Conservation (phyloP, 2,797 vertebrate species). For the Melanotaenia nigrans region DNA sequence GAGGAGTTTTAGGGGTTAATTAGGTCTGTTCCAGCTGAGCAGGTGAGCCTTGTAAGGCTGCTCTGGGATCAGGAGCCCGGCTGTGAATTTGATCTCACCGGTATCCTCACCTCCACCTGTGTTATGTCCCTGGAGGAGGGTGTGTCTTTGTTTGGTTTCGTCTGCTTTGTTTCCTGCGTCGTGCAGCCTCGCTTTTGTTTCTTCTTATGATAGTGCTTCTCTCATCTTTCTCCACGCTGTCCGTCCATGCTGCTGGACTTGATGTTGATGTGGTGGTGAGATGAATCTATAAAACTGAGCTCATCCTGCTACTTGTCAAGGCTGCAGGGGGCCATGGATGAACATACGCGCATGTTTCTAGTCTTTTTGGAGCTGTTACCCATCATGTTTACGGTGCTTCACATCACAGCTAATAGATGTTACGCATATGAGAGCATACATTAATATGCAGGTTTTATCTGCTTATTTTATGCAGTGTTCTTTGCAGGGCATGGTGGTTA, state of each 20-base stretch:
- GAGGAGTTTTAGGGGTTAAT: too few species aligned
- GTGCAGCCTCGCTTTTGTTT: slow-evolving; percentile 19
- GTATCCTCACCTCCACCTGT: slow-evolving; percentile 21
- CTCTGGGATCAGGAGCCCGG: slow-evolving; percentile 17
- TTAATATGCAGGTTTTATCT: slow-evolving; percentile 5
- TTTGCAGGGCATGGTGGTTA: too few species aligned
- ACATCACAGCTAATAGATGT: too few species aligned
- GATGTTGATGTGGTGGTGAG: neutral
- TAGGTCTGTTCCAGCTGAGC: too few species aligned
- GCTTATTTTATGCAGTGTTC: too few species aligned
- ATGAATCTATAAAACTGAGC: too few species aligned
- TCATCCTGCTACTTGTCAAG: too few species aligned
- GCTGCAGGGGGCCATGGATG: too few species aligned
- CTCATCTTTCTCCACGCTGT: neutral
- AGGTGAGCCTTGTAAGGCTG: slow-evolving; percentile 10
- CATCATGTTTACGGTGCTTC: too few species aligned
- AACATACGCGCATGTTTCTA: too few species aligned
- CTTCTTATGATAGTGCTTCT: neutral
- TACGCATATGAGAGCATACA: too few species aligned
- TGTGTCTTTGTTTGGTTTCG: slow-evolving; percentile 41
- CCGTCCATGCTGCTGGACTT: neutral
- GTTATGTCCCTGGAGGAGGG: slow-evolving; percentile 50
- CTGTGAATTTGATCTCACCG: slow-evolving; percentile 1
- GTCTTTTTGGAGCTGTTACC: too few species aligned
- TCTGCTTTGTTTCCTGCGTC: slow-evolving; percentile 12